Percentiles rank a stretch among this genome's conserved stretches.
These are phyloP conservation scores for Orius insidiosus DNA, from an alignment of 1,140 invertebrate genomes.

Conservation along the genomic window DNA sequence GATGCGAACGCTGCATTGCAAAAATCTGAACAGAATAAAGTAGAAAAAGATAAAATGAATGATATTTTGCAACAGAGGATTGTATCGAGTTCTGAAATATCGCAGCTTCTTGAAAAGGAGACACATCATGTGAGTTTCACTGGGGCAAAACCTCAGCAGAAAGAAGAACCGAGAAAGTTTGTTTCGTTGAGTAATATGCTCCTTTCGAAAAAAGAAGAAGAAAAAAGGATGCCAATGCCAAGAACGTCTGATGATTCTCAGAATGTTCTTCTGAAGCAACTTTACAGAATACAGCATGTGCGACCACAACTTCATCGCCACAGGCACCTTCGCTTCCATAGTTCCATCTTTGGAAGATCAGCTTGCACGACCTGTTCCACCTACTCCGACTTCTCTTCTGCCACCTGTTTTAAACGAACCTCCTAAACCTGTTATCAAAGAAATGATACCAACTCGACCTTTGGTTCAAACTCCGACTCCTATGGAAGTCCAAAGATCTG, in stretches of 20 bases:
- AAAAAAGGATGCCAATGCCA: slow-evolving; percentile 9
- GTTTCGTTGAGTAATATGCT: slow-evolving; percentile 19
- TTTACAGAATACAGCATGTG: slow-evolving; percentile 71
- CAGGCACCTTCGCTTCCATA: slow-evolving; percentile 43
- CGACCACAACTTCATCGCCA: slow-evolving; percentile 28
- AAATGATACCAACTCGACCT: not conserved
- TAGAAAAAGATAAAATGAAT: not conserved
- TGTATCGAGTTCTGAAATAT: slow-evolving; percentile 15
- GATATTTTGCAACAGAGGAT: slow-evolving; percentile 17
- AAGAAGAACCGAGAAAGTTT: slow-evolving; percentile 18
- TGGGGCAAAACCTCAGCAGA: slow-evolving; percentile 8
- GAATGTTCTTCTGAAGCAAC: slow-evolving; percentile 76
- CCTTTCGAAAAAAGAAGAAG: slow-evolving; percentile 16
- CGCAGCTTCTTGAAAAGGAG: slow-evolving; percentile 14
- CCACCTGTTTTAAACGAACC: slow-evolving; percentile 24
- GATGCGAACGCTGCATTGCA: no score
- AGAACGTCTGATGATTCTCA: slow-evolving; percentile 48
- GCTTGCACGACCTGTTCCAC: slow-evolving; percentile 47
- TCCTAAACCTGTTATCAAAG: slow-evolving; percentile 7
- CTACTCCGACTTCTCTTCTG: slow-evolving; percentile 32
- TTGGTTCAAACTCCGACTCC: slow-evolving; percentile 18
- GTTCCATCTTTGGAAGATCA: slow-evolving; percentile 56
- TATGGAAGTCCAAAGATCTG: slow-evolving; percentile 20
- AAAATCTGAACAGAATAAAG: no score
- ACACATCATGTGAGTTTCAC: slow-evolving; percentile 10